Evolutionary conservation across 2,888 invertebrate genomes (phyloP), one percentile per base, ranked within the genome.

Genomic region (Drosophila cognata): DNA sequence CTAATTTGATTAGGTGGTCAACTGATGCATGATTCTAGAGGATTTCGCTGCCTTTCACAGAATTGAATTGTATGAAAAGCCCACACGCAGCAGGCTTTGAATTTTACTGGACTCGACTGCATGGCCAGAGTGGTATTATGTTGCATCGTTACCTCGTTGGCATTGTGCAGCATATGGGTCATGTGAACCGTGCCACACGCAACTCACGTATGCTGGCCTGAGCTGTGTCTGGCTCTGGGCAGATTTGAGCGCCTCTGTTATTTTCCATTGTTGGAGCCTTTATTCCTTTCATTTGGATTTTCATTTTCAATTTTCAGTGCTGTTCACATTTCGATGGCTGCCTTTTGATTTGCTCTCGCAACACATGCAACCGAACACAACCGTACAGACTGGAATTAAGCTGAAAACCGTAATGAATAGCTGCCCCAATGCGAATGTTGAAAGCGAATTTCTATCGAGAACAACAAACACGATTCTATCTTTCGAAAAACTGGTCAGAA

Each of bases 281-380:
- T 51, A 61, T 70, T 67, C 69, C 59, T 67, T 73, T 77, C 74
- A 87, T 68, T 71, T 63, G 56, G 69, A 56, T 68, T 77, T 81
- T 60, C 62, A 63, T 60, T 69, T 58, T 33, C 29, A 35, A 36
- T 67, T 50, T 28, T 13, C 56, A 29, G 35, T 56, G 62, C 50
- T 66, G 51, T 48, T 66, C 46, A 57, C 59, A 78, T 78, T 88
- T 77, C 77, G 67, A 81, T 80, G 84, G 71, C 67, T 64, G 73
- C 71, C 65, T 68, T 74, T 77, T 82, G 77, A 87, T 87, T 77
- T 74, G 79, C 78, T 53, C 35, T 57, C 35, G 53, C 55, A 28
- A 38, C 46, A 21, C 43, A 50, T 41, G 31, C 56, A 41, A 52
- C 46, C 55, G 41, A 28, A 16, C 43, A 62, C 38, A 50, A 5